phyloP scores from a whole-genome alignment of 1,140 invertebrate genomes.

The Coelopa frigida region DNA sequence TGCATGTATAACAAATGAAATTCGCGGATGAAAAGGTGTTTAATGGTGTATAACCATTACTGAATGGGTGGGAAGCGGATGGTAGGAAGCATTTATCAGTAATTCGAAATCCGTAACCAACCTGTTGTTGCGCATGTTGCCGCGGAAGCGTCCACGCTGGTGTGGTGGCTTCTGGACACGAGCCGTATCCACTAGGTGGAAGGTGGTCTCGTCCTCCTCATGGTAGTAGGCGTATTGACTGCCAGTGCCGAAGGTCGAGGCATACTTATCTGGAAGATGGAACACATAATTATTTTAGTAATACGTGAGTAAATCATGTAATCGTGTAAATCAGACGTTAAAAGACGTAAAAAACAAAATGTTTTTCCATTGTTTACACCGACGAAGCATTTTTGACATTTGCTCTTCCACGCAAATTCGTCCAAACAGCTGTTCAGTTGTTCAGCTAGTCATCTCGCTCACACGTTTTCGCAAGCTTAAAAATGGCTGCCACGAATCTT shows the following conservation, averaged over 20 bases:
- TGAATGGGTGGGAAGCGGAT: no score
- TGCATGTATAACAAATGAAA: slow-evolving; percentile 4
- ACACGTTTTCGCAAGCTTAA: slow-evolving; percentile 5
- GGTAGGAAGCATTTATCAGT: background rate
- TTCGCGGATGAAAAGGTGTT: no score
- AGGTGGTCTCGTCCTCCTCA: slow-evolving; percentile 97
- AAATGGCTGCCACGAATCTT: slow-evolving; percentile 30
- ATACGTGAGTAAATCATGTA: no score
- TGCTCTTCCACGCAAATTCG: background rate
- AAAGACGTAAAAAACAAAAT: slow-evolving; percentile 8
- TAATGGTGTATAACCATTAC: no score
- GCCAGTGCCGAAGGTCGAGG: slow-evolving; percentile 88
- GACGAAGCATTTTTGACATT: slow-evolving; percentile 5
- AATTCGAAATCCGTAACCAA: slow-evolving; percentile 6
- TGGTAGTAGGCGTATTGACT: slow-evolving; percentile 96
- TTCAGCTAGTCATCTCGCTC: background rate
- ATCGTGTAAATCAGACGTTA: no score
- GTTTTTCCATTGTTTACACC: no score
- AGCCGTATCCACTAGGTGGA: slow-evolving; percentile 94
- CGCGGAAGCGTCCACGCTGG: slow-evolving; percentile 77
- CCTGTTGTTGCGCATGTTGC: slow-evolving; percentile 69
- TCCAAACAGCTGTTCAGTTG: slow-evolving; percentile 1
- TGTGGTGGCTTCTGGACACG: slow-evolving; percentile 85
- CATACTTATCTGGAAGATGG: slow-evolving; percentile 74
- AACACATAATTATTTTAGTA: slow-evolving; percentile 2